Evolutionary conservation across 2,888 invertebrate species (phyloP).

Genomic region (Epicampocera succincta): DNA sequence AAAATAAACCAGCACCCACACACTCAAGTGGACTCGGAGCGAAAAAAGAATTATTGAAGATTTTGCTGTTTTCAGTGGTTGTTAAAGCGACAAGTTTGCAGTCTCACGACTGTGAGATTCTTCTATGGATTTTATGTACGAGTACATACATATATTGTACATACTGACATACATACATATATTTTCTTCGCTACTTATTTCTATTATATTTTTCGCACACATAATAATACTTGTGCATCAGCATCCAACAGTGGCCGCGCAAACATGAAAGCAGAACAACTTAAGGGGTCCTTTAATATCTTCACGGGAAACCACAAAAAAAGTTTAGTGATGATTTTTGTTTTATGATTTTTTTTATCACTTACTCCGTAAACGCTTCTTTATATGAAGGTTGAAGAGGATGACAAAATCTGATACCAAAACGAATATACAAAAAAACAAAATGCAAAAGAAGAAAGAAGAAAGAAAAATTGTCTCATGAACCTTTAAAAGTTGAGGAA

Average conservation of each 20-base stretch:
- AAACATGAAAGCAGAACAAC: slow-evolving; percentile 18
- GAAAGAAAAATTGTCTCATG: too few species aligned
- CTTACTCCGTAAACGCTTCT: not conserved
- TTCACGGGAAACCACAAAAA: slow-evolving; percentile 26
- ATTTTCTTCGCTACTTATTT: slow-evolving; percentile 31
- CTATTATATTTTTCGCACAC: slow-evolving; percentile 2
- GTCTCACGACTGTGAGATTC: slow-evolving; percentile 56
- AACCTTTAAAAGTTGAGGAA: too few species aligned
- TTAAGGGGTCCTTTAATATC: slow-evolving; percentile 49
- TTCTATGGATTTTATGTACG: slow-evolving; percentile 52
- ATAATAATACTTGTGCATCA: not conserved
- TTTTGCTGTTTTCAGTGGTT: slow-evolving; percentile 60
- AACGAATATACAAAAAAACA: not conserved
- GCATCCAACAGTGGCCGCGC: not conserved
- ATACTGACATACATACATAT: too few species aligned
- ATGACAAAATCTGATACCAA: too few species aligned
- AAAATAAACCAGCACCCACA: not conserved
- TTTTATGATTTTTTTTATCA: not conserved
- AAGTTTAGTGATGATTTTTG: not conserved
- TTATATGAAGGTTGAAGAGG: not conserved
- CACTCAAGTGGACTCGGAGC: not conserved
- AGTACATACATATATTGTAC: too few species aligned
- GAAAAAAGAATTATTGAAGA: slow-evolving; percentile 49
- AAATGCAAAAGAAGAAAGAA: too few species aligned
- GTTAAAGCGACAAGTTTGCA: slow-evolving; percentile 65